A percentile compares a stretch with the other conserved stretches of the same genome.
phyloP scores from a whole-genome alignment of 1,140 invertebrate species.

The Globodera ellingtonae region DNA sequence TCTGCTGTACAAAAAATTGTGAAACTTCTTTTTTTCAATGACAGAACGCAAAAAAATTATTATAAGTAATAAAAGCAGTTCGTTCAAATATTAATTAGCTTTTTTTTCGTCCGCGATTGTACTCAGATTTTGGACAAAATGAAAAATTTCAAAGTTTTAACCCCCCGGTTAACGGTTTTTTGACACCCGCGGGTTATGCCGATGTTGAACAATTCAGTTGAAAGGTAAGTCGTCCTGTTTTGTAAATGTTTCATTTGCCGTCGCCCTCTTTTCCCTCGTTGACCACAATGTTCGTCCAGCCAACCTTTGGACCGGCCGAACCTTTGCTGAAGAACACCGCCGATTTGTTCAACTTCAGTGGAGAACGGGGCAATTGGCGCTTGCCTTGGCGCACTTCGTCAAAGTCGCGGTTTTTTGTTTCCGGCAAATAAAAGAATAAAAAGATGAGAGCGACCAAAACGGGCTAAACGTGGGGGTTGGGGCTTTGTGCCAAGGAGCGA shows the following conservation, averaged over 20 bases:
- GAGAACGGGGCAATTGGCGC: conserved; percentile 32
- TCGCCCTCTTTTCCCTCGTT: neutral
- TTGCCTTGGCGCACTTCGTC: conserved; percentile 48
- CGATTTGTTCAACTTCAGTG: conserved; percentile 4
- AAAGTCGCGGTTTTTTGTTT: conserved; percentile 58
- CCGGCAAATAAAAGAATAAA: conserved; percentile 51
- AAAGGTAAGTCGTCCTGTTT: neutral
- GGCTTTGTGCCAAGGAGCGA: neutral
- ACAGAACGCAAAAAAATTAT: too few species aligned
- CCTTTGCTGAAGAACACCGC: neutral
- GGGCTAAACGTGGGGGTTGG: conserved; percentile 11
- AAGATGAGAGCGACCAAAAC: conserved; percentile 52
- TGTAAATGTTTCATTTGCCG: neutral
- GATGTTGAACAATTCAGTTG: too few species aligned
- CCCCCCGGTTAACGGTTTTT: too few species aligned
- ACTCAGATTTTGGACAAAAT: too few species aligned
- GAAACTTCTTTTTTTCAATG: too few species aligned
- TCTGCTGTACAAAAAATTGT: too few species aligned
- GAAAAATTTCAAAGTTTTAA: too few species aligned
- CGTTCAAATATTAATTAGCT: too few species aligned
- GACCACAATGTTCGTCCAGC: conserved; percentile 3
- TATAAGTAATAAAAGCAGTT: too few species aligned
- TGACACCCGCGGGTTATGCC: too few species aligned
- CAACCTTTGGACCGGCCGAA: neutral
- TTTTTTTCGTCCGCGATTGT: too few species aligned